Conservation (phyloP, 2,888 invertebrate species). For the Chrysodeixis includens region DNA sequence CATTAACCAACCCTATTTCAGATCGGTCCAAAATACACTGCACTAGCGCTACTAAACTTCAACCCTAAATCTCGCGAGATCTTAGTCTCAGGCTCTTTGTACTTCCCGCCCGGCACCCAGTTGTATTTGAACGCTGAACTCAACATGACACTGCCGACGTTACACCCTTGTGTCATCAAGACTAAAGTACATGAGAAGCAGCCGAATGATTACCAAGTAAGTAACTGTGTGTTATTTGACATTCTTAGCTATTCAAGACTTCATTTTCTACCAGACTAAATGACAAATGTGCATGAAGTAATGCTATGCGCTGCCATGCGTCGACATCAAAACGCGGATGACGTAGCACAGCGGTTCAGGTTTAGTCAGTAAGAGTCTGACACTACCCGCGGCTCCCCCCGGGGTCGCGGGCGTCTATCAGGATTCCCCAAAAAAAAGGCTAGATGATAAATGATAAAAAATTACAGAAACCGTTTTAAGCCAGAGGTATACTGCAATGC, state of each 20-base stretch:
- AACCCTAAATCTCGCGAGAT: constrained; percentile 83
- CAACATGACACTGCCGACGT: constrained; percentile 93
- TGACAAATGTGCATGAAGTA: too few relatives aligned
- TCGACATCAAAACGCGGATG: too few relatives aligned
- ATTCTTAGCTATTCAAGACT: neutral
- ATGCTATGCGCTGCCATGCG: too few relatives aligned
- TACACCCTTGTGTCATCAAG: constrained; percentile 91
- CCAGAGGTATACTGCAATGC: too few relatives aligned
- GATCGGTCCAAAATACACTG: constrained; percentile 83
- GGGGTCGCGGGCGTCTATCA: too few relatives aligned
- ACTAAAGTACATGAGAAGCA: constrained; percentile 92
- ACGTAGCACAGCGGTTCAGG: too few relatives aligned
- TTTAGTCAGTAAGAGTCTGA: too few relatives aligned
- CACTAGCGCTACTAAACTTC: constrained; percentile 78
- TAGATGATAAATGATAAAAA: too few relatives aligned
- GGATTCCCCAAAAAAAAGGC: too few relatives aligned
- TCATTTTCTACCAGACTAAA: too few relatives aligned
- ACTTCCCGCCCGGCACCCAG: constrained; percentile 91
- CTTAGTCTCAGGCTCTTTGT: constrained; percentile 82
- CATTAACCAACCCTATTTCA: constrained; percentile 49
- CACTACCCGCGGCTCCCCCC: too few relatives aligned
- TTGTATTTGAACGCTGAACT: constrained; percentile 92
- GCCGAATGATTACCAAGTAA: constrained; percentile 91
- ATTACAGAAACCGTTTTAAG: too few relatives aligned
- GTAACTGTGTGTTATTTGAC: constrained; percentile 40